Base-by-base conservation (phyloP, 2,797 vertebrate genomes). In the Chloroceryle amazona region DNA sequence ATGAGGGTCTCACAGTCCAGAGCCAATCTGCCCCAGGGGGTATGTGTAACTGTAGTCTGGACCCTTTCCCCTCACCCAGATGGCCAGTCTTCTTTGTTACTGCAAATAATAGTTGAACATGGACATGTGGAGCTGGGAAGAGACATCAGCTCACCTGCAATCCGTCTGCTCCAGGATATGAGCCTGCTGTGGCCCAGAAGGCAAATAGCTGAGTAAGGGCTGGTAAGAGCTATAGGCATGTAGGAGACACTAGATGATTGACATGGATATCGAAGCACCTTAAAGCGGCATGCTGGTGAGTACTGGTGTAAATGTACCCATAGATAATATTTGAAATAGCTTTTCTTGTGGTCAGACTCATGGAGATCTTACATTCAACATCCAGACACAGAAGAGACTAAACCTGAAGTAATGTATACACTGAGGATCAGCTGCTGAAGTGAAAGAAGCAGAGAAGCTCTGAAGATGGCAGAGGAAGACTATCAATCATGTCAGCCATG, bases 1-100 rank as follows among this genome's bases (percentile, higher is more conserved):
- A 26, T 0, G 1, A 68, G 20, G 10, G 31, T 6, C 9, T 79
- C 39, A 39, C 0, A 1, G 37, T 68, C 57, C 29, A 86, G 57
- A 39, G 16, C 2, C 4, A 44, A 22, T 10, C 4, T 26, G 8
- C 11, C 22, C 13, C n/a, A 41, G 10, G 13, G 9, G 2, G 35
- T 88, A 60, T 2, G 1, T 51, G 29, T 60, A 22, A 22, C 25
- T 58, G 31, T 18, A 78, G 54, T 9, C 21, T 72, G 58, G 19
- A 62, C 39, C 3, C 10, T 54, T 92, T 63, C 13, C 55, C 20
- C 13, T 21, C 39, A 49, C 37, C 21, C 66, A 79, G 26, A 19
- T 70, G 65, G 9, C 10, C 62, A 74, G 19, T 14, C 13, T 51
- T 70, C 28, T 91, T 57, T 70, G 23, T 67, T 44, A 67, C 7